Evolutionary conservation across 2,797 vertebrate genomes (phyloP).

Genomic region (Pygocentrus nattereri): DNA sequence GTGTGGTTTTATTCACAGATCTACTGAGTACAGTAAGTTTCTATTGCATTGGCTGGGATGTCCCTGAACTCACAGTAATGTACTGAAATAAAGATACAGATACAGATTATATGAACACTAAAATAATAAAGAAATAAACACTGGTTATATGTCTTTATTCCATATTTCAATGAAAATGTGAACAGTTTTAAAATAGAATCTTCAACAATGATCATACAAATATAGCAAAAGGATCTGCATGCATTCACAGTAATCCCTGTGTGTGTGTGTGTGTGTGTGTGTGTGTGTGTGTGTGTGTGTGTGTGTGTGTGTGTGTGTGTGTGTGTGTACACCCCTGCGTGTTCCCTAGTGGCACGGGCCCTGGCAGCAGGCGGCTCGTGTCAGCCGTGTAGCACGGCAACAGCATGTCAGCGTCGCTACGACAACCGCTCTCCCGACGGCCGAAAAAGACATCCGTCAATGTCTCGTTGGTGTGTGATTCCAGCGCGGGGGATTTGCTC

Average conservation of each 20-base stretch:
- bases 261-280: slow-evolving; percentile 43
- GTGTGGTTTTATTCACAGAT: too few relatives aligned
- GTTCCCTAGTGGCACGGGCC: slow-evolving; percentile 73
- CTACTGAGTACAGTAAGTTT: too few relatives aligned
- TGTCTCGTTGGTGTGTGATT: slow-evolving; percentile 74
- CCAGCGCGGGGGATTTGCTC: slow-evolving; percentile 73
- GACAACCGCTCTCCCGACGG: slow-evolving; percentile 73
- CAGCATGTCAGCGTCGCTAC: slow-evolving; percentile 79
- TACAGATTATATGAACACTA: too few relatives aligned
- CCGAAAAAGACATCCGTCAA: slow-evolving; percentile 80
- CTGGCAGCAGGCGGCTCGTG: slow-evolving; percentile 73
- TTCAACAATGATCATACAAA: not conserved
- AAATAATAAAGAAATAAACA: too few relatives aligned
- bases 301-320: slow-evolving; percentile 42
- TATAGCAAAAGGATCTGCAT: not conserved
- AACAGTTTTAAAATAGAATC: not conserved
- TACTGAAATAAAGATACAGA: too few relatives aligned
- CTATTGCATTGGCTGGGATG: too few relatives aligned
- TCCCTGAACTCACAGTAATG: too few relatives aligned
- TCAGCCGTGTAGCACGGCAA: slow-evolving; percentile 77
- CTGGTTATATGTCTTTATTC: too few relatives aligned
- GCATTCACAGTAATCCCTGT: not conserved
- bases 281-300: slow-evolving; percentile 68
- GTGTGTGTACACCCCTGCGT: slow-evolving; percentile 73
- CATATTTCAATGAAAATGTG: too few relatives aligned